Base-by-base conservation (phyloP, 2,113 vertebrate genomes). In the Chloebia gouldiae region DNA sequence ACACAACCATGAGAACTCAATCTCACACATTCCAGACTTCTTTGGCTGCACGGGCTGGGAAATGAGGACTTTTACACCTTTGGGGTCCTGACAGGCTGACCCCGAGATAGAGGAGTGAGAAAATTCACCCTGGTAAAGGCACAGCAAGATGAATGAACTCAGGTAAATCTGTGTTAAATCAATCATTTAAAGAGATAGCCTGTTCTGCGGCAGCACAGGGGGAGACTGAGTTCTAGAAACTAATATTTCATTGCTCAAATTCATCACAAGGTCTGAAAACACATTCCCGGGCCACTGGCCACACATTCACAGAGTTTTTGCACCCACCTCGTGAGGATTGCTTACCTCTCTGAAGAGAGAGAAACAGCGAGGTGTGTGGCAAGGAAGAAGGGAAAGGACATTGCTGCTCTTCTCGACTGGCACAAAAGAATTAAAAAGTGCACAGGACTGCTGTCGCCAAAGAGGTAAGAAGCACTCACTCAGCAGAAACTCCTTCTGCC, bases 151-250 rank as follows among this genome's bases (percentile, higher is more conserved):
- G 59, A 94, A 91, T 44, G 69, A 93, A 71, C 76, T 88, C 53
- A 6, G 81, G 76, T 40, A 93, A 88, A 95, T 66, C 79, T 22
- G 49, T 68, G 90, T 51, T 85, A 78, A 93, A 92, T 83, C 85
- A 83, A 75, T 88, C 71, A 83, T 59, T 88, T 63, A 77, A 94
- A 96, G 92, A 81, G 81, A 88, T 3, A 60, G 69, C 49, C 89
- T 40, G 79, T 44, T 59, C 92, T 60, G 60, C 12, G 15, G 23
- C 64, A 86, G 49, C 71, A 42, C 28, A 9, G 30, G 54, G 57
- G 84, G 56, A 84, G 24, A n/a, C 10, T 60, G 51, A 87, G 61
- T 39, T 64, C 60, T 47, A 68, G 76, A 66, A 96, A 90, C 54
- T 59, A 72, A 6, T 83, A 85, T 81, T 93, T 94, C 85, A 75